Conservation (phyloP, 2,888 invertebrate genomes). For the Linhomoeus sp. region DNA sequence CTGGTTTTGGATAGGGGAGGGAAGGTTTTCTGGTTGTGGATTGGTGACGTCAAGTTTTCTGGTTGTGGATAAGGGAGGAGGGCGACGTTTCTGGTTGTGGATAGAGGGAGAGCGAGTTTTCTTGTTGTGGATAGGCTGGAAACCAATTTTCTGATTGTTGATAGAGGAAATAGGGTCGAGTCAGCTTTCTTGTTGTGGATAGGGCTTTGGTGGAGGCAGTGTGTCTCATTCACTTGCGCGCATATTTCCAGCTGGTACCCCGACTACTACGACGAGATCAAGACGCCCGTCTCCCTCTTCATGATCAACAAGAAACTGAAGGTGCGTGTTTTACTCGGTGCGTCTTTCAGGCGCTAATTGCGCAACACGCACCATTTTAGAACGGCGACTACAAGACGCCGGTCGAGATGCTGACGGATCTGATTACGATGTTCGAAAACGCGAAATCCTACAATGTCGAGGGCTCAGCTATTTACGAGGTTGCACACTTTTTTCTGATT, state of each 20-base stretch:
- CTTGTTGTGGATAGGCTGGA: too few species aligned
- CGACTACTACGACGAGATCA: conserved; percentile 89
- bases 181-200: too few species aligned
- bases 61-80: too few species aligned
- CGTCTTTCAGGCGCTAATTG: conserved; percentile 45
- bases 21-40: too few species aligned
- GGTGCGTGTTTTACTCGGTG: conserved; percentile 39
- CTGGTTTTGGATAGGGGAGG: too few species aligned
- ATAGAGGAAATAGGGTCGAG: too few species aligned
- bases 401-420: conserved; percentile 50
- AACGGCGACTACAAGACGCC: conserved; percentile 37
- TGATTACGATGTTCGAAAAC: conserved; percentile 73
- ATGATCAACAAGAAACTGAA: conserved; percentile 62
- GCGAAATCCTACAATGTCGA: conserved; percentile 92
- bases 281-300: conserved; percentile 87
- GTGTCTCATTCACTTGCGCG: too few species aligned
- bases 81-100: too few species aligned
- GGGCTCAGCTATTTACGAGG: conserved; percentile 64
- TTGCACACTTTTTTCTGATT: conserved; percentile 16
- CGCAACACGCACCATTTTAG: conserved; percentile 13
- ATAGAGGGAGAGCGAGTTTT: too few species aligned
- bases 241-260: conserved; percentile 48
- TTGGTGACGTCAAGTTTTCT: too few species aligned
- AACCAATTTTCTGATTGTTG: too few species aligned
- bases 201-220: too few species aligned